Evolutionary conservation across 1,140 invertebrate species (phyloP), one percentile per base, ranked within the genome.

Genomic region (Cardiocondyla obscurior): DNA sequence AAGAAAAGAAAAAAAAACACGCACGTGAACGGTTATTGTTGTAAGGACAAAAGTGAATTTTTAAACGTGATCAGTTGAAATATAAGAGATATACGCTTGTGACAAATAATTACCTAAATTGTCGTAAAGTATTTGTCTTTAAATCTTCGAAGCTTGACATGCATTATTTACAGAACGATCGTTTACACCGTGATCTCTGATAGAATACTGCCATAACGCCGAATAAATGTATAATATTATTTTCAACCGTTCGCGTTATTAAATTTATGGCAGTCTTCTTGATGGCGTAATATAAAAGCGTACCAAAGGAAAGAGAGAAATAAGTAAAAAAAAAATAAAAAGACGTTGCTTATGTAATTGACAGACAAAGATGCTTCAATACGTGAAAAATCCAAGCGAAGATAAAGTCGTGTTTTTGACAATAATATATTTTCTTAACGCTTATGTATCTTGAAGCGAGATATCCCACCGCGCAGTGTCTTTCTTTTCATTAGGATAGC

Each of bases 361-460:
- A 73, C 3, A 42, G 19, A n/a, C 14, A 42, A 19, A 62, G 42
- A 6, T 30, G 30, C 60, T 30, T 51, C 22, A 28, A 67, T n/a
- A 46, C 55, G 60, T 73, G 70, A 74, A 74, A 62, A 19, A 39
- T 28, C 28, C 19, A 67, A 42, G 60, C 33, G 30, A 67, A 28
- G 22, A 28, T 60, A 79, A 25, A 42, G 44, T 19, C 60, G 60
- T n/a, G 74, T 69, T 79, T 79, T 67, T 69, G 74, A 79, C 74
- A 79, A 79, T 77, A 77, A 77, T 79, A 53, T 79, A 79, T 79
- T 79, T 79, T 79, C 64, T 28, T 79, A 69, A 69, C 25, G 74
- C 74, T 67, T 67, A 62, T 55, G 22, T 67, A 36, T 67, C 58
- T 77, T 46, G 33, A 28, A 64, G 58, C 30, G 60, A 65, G 14